phyloP scores from a whole-genome alignment of 1,140 invertebrate species.

The Luehdorfia chinensis region DNA sequence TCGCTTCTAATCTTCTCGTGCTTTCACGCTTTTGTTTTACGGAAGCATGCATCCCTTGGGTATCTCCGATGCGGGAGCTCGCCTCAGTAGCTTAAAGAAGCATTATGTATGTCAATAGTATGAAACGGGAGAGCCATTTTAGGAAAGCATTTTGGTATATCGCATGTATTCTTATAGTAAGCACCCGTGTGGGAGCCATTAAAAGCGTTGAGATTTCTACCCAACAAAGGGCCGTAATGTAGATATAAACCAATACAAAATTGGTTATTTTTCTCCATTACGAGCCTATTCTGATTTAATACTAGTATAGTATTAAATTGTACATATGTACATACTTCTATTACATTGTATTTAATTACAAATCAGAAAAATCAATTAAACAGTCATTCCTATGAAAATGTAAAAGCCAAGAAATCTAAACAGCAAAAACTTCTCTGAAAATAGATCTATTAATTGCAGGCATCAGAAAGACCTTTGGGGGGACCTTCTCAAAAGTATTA shows the following conservation, averaged over 20 bases:
- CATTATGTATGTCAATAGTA: slow-evolving; percentile 56
- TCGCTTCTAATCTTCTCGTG: slow-evolving; percentile 39
- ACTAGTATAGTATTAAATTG: too few species aligned
- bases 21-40: slow-evolving; percentile 40
- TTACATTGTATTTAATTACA: too few species aligned
- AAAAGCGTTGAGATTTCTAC: slow-evolving; percentile 41
- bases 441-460: too few species aligned
- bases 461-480: too few species aligned
- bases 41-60: slow-evolving; percentile 34
- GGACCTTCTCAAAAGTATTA: too few species aligned
- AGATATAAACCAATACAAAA: slow-evolving; percentile 15
- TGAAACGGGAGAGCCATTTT: slow-evolving; percentile 45
- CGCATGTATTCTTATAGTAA: slow-evolving; percentile 47
- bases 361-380: too few species aligned
- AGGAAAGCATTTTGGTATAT: slow-evolving; percentile 50
- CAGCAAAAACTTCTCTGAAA: too few species aligned
- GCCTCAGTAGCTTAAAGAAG: slow-evolving; percentile 26
- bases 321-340: too few species aligned
- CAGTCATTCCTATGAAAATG: too few species aligned
- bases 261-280: slow-evolving; percentile 14
- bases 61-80: slow-evolving; percentile 15
- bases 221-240: slow-evolving; percentile 20
- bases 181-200: slow-evolving; percentile 45
- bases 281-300: slow-evolving; percentile 6
- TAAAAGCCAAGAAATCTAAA: too few species aligned